Conservation (phyloP, 2,113 vertebrate genomes). For the Ammodytes dubius region DNA sequence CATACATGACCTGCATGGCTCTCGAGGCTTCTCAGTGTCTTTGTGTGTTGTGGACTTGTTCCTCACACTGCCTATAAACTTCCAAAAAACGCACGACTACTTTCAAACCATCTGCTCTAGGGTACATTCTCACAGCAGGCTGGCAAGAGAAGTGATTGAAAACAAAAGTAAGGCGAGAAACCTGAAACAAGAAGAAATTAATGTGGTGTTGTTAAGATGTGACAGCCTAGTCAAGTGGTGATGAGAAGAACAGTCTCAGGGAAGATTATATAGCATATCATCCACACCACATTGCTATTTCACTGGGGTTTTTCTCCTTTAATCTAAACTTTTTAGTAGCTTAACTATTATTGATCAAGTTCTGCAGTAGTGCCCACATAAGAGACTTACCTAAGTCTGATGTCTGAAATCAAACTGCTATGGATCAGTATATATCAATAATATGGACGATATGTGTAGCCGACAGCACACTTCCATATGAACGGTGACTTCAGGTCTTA, state of each 20-base stretch:
- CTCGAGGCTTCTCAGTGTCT: background rate
- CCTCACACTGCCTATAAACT: conserved; percentile 23
- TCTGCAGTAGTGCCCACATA: background rate
- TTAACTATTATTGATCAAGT: background rate
- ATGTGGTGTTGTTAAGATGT: conserved; percentile 1
- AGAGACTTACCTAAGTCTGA: no score
- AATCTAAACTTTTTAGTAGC: background rate
- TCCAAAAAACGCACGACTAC: conserved; percentile 30
- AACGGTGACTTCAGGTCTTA: no score
- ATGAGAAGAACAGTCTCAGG: conserved; percentile 13
- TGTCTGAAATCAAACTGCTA: no score
- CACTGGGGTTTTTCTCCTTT: background rate
- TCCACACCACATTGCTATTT: background rate
- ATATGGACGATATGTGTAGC: no score
- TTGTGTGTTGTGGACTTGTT: conserved; percentile 6
- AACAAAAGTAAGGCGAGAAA: conserved; percentile 39
- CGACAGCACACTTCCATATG: no score
- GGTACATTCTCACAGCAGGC: conserved; percentile 12
- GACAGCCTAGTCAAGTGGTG: conserved; percentile 1
- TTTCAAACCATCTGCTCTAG: conserved; percentile 60
- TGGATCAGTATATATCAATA: no score
- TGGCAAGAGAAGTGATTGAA: conserved; percentile 24
- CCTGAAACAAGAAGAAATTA: background rate
- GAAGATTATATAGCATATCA: background rate
- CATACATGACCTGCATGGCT: background rate